Evolutionary conservation across 2,888 invertebrate species (phyloP).

Genomic region (Drosophila mettleri): DNA sequence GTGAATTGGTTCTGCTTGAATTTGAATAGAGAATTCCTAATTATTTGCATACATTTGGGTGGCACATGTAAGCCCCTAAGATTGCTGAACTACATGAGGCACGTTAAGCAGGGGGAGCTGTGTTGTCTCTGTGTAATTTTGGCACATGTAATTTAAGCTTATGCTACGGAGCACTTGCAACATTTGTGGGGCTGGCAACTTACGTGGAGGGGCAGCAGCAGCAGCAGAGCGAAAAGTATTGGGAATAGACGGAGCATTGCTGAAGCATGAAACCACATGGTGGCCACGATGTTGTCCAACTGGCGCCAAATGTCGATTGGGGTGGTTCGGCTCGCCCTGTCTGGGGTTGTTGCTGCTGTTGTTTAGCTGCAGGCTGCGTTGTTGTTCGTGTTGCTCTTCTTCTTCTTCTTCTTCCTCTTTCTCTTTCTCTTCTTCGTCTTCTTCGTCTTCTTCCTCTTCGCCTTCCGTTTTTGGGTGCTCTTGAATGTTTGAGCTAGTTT

Average conservation of each 20-base stretch:
- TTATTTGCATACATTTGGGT: background rate
- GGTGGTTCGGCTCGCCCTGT: conserved; percentile 20
- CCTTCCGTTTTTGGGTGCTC: conserved; percentile 30
- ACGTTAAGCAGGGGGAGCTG: background rate
- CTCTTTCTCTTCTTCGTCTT: conserved; percentile 23
- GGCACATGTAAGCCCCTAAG: background rate
- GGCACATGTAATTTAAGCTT: conserved; percentile 13
- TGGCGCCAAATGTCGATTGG: conserved; percentile 62
- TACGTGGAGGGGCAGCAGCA: conserved; percentile 51
- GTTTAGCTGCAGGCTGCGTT: conserved; percentile 34
- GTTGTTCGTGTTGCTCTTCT: conserved; percentile 40
- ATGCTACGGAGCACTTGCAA: conserved; percentile 13
- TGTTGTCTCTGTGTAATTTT: background rate
- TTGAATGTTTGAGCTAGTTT: conserved; percentile 47
- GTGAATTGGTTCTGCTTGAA: background rate
- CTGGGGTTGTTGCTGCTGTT: conserved; percentile 24
- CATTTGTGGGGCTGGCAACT: conserved; percentile 21
- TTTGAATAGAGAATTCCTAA: conserved; percentile 1
- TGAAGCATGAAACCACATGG: conserved; percentile 59
- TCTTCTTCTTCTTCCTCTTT: conserved; percentile 5
- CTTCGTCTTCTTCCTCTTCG: conserved; percentile 17
- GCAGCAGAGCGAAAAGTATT: conserved; percentile 41
- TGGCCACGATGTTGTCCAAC: conserved; percentile 45
- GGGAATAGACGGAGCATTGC: conserved; percentile 41
- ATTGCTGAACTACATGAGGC: background rate